Evolutionary conservation across 2,888 invertebrate genomes (phyloP), one percentile per base, ranked within the genome.

Genomic region (Plagodis dolabraria): DNA sequence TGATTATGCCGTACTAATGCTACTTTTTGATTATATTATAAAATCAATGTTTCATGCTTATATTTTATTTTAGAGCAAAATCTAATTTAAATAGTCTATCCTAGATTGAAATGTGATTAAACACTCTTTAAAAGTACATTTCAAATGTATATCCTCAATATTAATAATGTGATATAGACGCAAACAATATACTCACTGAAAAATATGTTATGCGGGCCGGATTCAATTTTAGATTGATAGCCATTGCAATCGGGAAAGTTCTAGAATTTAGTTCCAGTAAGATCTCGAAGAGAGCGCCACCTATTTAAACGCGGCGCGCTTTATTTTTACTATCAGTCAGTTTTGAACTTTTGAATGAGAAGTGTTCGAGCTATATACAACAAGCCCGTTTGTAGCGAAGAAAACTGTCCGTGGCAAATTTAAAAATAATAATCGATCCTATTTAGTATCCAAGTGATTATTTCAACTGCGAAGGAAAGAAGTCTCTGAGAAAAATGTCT

Each of bases 401-500:
- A 63, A 59, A 58, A 59, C 49, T 58, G 56, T 52, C 51, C 36
- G 51, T 54, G 53, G 33, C 35, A 44, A 33, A 40, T 33, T 42
- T 42, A 9, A 1, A 2, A 2, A 22, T 22, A 2, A 38, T 5
- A 8, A 9, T 9, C 1, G 1, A 44, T 0, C 43, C 11, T 7
- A 6, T 44, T 43, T 0, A 11, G 22, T 22, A 22, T 22, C 22
- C 22, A 22, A 22, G 22, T 11, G 7, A n/a, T 10, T 34, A n/a
- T 60, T 52, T 48, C n/a, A 47, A 47, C 35, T 33, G 47, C 45
- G 8, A 51, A 38, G 45, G 47, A 10, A 36, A 5, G 9, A 12
- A 48, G 33, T 7, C 35, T n/a, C 22, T 33, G 44, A 12, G 47
- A 40, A 47, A 82, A 73, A 94, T 94, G 94, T 93, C 94, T 64